A percentile compares a stretch with the other conserved stretches of the same genome.
phyloP scores from a whole-genome alignment of 2,113 vertebrate genomes.

The Otolemur garnettii region DNA sequence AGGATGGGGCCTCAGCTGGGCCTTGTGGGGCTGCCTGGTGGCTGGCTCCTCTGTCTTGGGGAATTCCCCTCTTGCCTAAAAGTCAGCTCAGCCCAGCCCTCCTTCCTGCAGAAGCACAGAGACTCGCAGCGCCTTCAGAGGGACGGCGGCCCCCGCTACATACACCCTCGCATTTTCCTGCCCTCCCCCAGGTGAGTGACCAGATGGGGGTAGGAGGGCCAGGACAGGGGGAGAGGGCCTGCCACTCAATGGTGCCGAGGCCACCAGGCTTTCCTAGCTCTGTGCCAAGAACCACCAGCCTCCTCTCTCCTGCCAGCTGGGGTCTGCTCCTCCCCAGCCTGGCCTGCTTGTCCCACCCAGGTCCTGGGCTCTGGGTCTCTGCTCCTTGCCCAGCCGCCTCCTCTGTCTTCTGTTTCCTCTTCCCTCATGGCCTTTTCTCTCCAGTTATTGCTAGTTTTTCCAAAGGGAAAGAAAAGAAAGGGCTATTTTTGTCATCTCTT shows the following conservation, averaged over 20 bases:
- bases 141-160: neutral
- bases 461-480: constrained; percentile 32
- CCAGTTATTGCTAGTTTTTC: neutral
- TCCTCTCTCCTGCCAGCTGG: neutral
- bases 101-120: constrained; percentile 83
- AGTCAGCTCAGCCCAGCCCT: constrained; percentile 83
- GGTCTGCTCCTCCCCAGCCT: neutral
- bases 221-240: neutral
- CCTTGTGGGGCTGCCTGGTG: constrained; percentile 81
- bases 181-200: constrained; percentile 83
- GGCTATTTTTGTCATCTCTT: neutral
- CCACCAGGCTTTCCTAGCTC: neutral
- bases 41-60: constrained; percentile 84
- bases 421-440: neutral
- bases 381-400: neutral
- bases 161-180: neutral
- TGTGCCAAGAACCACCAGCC: neutral
- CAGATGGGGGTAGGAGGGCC: accelerated
- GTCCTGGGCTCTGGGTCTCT: neutral
- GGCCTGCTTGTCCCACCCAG: neutral
- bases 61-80: constrained; percentile 90
- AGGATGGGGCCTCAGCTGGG: constrained; percentile 85
- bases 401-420: neutral
- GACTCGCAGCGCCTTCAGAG: neutral
- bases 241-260: neutral